These are phyloP conservation scores for Neosilurus mollespiculum DNA, from an alignment of 2,797 vertebrate species.

Conservation along the genomic window DNA sequence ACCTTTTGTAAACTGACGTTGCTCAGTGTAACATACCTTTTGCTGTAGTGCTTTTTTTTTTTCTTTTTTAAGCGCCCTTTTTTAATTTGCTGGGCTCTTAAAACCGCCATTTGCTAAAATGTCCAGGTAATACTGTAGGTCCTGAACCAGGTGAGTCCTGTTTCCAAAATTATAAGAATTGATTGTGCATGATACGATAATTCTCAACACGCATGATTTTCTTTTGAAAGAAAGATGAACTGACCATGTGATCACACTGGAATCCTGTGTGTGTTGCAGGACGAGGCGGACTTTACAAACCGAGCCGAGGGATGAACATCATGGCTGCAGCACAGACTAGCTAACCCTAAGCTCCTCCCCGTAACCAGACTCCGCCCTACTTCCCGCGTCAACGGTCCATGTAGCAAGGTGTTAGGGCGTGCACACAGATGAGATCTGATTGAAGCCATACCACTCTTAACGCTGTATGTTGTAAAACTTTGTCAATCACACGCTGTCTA, in stretches of 20 bases:
- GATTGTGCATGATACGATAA: slow-evolving; percentile 5
- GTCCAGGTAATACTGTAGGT: background rate
- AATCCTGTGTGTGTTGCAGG: slow-evolving; percentile 56
- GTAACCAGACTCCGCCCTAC: slow-evolving; percentile 8
- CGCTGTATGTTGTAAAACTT: slow-evolving; percentile 47
- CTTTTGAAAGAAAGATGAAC: background rate
- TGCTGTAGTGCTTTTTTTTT: no score
- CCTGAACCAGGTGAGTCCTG: slow-evolving; percentile 35
- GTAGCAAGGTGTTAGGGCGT: slow-evolving; percentile 31
- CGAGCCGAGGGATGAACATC: slow-evolving; percentile 52
- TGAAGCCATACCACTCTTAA: slow-evolving; percentile 38
- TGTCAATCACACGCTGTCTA: slow-evolving; percentile 45
- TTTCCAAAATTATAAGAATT: background rate
- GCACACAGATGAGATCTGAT: background rate
- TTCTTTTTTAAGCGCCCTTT: no score
- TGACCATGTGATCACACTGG: background rate
- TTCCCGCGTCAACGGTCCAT: slow-evolving; percentile 23
- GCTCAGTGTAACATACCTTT: no score
- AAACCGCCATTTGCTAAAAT: slow-evolving; percentile 15
- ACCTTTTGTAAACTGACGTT: no score
- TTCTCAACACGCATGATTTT: background rate
- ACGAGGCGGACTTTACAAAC: slow-evolving; percentile 57
- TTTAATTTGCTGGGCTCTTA: background rate
- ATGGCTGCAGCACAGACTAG: slow-evolving; percentile 55
- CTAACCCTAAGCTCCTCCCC: slow-evolving; percentile 31